Percentiles rank a stretch among this genome's conserved stretches.
These are phyloP conservation scores for Myotis daubentonii DNA, from an alignment of 2,797 vertebrate genomes.

Conservation along the genomic window DNA sequence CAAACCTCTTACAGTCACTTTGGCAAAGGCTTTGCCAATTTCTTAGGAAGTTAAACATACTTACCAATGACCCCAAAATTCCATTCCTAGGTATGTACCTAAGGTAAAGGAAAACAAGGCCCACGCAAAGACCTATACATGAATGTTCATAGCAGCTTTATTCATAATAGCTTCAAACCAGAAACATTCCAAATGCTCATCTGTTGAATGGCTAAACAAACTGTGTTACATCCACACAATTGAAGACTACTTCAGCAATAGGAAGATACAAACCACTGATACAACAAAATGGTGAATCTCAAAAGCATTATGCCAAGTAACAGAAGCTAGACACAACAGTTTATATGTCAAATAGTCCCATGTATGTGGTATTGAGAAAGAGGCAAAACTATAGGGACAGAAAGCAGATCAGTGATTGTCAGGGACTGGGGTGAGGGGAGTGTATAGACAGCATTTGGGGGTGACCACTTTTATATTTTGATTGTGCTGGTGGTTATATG, in stretches of 20 bases:
- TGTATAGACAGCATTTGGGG: not conserved
- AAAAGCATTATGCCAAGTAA: not conserved
- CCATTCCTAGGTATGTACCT: not conserved
- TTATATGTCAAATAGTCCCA: not conserved
- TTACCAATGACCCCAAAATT: not conserved
- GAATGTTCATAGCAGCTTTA: not conserved
- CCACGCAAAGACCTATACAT: not conserved
- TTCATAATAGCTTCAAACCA: not conserved
- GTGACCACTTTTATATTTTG: constrained; percentile 3
- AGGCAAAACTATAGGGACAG: not conserved
- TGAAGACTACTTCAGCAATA: not conserved
- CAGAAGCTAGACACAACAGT: not conserved
- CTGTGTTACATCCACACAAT: not conserved
- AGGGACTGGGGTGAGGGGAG: not conserved
- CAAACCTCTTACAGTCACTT: not conserved
- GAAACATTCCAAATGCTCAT: not conserved
- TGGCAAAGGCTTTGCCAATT: not conserved
- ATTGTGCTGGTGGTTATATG: not conserved
- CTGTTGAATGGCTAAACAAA: not conserved
- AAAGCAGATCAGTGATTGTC: not conserved
- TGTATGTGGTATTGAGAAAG: not conserved
- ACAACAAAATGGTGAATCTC: not conserved
- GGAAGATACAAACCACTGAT: not conserved
- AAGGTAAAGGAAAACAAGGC: not conserved
- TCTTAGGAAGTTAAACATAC: not conserved